A percentile compares a stretch with the other conserved stretches of the same genome.
These are phyloP conservation scores for Heterotis niloticus DNA, from an alignment of 2,113 vertebrate genomes.

Conservation along the genomic window DNA sequence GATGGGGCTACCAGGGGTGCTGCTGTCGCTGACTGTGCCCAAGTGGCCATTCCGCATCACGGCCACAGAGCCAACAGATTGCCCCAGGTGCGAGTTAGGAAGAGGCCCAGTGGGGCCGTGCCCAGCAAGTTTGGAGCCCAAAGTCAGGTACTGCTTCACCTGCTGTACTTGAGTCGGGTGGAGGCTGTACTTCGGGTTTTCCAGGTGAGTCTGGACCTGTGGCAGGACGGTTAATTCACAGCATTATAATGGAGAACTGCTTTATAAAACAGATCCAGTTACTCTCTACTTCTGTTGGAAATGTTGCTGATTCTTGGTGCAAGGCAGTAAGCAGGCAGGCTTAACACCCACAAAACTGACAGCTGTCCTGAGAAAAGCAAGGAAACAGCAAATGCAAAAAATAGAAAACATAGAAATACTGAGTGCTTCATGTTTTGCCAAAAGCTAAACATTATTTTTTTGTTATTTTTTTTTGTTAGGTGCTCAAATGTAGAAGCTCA, in stretches of 20 bases:
- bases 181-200: conserved; percentile 79
- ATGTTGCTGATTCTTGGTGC: too few relatives aligned
- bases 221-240: background rate
- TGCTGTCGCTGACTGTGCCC: conserved; percentile 56
- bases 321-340: background rate
- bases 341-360: background rate
- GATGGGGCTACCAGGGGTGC: conserved; percentile 64
- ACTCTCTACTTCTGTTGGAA: background rate
- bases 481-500: too few relatives aligned
- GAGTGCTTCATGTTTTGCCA: too few relatives aligned
- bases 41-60: conserved; percentile 70
- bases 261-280: too few relatives aligned
- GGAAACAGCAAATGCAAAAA: too few relatives aligned
- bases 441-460: too few relatives aligned
- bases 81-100: conserved; percentile 64
- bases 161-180: conserved; percentile 80
- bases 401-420: too few relatives aligned
- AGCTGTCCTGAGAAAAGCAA: background rate
- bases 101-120: conserved; percentile 56
- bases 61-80: conserved; percentile 56
- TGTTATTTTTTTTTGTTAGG: too few relatives aligned
- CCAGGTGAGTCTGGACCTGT: conserved; percentile 85
- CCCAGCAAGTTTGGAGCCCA: conserved; percentile 75
- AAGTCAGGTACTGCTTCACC: conserved; percentile 82
- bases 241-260: too few relatives aligned